phyloP scores from a whole-genome alignment of 2,888 invertebrate species.

The Muscina levida region DNA sequence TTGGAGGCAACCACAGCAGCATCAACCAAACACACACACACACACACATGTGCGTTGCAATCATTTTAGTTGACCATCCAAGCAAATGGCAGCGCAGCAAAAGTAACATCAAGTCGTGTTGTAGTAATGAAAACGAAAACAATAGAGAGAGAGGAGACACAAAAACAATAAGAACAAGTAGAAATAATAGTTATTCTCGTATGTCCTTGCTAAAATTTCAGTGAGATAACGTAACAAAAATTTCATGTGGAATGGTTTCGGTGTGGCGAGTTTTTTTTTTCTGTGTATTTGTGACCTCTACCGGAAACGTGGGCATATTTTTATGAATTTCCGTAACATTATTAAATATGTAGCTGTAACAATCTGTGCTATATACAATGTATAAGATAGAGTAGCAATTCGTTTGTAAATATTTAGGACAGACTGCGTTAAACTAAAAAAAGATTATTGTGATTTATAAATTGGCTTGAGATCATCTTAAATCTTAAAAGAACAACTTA shows the following conservation, averaged over 20 bases:
- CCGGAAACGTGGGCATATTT: slow-evolving; percentile 8
- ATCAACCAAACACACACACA: too few species aligned
- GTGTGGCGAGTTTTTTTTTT: slow-evolving; percentile 4
- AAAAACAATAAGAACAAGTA: slow-evolving; percentile 39
- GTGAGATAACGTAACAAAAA: slow-evolving; percentile 46
- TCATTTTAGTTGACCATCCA: too few species aligned
- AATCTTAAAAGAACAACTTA: too few species aligned
- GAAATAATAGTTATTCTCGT: slow-evolving; percentile 15
- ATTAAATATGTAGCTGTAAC: neutral
- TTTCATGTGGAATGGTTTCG: slow-evolving; percentile 10
- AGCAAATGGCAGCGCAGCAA: neutral
- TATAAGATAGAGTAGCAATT: too few species aligned
- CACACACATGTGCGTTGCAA: slow-evolving; percentile 19
- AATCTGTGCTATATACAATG: too few species aligned
- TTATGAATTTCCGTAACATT: slow-evolving; percentile 1
- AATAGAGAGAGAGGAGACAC: slow-evolving; percentile 31
- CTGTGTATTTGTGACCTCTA: neutral
- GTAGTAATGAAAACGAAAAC: slow-evolving; percentile 60
- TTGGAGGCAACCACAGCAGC: slow-evolving; percentile 29
- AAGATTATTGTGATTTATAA: too few species aligned
- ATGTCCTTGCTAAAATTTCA: slow-evolving; percentile 49
- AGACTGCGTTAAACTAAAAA: too few species aligned
- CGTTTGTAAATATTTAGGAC: too few species aligned
- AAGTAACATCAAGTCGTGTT: slow-evolving; percentile 40
- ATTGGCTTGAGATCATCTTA: too few species aligned